These are phyloP conservation scores for Synergus umbraculus DNA, from an alignment of 2,888 invertebrate species.

Conservation along the genomic window DNA sequence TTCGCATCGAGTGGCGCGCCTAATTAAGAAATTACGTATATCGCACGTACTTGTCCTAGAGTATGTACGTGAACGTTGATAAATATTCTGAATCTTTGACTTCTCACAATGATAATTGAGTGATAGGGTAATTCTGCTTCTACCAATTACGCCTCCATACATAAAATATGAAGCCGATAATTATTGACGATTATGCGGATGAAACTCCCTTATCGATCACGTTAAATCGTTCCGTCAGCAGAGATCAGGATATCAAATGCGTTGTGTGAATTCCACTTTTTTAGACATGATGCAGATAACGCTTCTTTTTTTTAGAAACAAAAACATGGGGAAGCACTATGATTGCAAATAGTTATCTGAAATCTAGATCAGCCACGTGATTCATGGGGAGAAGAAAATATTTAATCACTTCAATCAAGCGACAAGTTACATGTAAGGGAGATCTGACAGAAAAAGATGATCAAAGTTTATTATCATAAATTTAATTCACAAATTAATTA, in stretches of 20 bases:
- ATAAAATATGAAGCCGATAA: slow-evolving; percentile 34
- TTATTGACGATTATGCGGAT: slow-evolving; percentile 44
- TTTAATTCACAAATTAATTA: background rate
- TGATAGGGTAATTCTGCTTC: background rate
- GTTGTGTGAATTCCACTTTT: background rate
- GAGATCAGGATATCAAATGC: background rate
- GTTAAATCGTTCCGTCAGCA: slow-evolving; percentile 7
- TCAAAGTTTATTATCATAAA: background rate
- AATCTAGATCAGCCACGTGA: background rate
- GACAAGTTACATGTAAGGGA: background rate
- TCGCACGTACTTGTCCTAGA: too few species aligned
- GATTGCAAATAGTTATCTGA: background rate
- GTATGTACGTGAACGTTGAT: too few species aligned
- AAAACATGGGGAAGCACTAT: background rate
- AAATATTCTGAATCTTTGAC: too few species aligned
- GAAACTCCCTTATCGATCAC: slow-evolving; percentile 31
- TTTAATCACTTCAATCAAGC: background rate
- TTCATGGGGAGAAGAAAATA: too few species aligned
- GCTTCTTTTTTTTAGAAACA: background rate
- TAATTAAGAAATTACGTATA: too few species aligned
- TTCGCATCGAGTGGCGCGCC: too few species aligned
- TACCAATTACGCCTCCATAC: background rate
- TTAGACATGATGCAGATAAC: background rate
- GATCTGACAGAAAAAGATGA: background rate
- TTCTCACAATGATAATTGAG: background rate